Evolutionary conservation across 2,888 invertebrate species (phyloP).

Genomic region (Coleophora flavipennella): DNA sequence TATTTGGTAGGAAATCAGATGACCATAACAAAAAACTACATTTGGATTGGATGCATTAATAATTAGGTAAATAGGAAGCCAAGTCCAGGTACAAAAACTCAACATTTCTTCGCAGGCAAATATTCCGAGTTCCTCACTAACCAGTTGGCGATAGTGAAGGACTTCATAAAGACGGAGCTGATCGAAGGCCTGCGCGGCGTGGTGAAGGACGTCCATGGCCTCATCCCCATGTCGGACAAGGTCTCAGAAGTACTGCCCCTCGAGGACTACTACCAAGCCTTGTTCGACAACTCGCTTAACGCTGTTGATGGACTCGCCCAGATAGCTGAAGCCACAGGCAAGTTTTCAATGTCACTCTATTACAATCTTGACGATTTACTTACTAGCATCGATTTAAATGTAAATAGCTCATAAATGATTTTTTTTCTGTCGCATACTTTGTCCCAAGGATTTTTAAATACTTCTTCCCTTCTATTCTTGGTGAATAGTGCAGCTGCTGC

Average conservation of each 20-base stretch:
- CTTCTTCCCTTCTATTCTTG: too few species aligned
- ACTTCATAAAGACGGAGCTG: conserved; percentile 57
- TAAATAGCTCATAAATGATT: too few species aligned
- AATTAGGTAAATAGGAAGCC: too few species aligned
- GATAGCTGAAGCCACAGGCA: conserved; percentile 75
- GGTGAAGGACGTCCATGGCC: conserved; percentile 38
- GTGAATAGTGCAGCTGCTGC: too few species aligned
- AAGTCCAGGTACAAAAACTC: too few species aligned
- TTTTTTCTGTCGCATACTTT: too few species aligned
- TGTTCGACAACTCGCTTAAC: conserved; percentile 41
- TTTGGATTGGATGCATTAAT: too few species aligned
- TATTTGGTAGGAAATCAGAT: conserved; percentile 52
- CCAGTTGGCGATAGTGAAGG: conserved; percentile 37
- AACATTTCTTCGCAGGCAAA: conserved; percentile 33
- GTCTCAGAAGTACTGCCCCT: conserved; percentile 37
- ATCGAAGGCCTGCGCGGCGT: conserved; percentile 48
- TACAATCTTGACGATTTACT: neutral
- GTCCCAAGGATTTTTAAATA: too few species aligned
- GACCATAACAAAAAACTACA: too few species aligned
- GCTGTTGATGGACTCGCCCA: conserved; percentile 62
- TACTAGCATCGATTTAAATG: too few species aligned
- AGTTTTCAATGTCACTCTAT: conserved; percentile 3
- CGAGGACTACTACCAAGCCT: conserved; percentile 46
- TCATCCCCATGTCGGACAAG: conserved; percentile 32
- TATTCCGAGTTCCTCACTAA: conserved; percentile 44